Conservation (phyloP, 2,888 invertebrate genomes). For the Pachydiplax longipennis region DNA sequence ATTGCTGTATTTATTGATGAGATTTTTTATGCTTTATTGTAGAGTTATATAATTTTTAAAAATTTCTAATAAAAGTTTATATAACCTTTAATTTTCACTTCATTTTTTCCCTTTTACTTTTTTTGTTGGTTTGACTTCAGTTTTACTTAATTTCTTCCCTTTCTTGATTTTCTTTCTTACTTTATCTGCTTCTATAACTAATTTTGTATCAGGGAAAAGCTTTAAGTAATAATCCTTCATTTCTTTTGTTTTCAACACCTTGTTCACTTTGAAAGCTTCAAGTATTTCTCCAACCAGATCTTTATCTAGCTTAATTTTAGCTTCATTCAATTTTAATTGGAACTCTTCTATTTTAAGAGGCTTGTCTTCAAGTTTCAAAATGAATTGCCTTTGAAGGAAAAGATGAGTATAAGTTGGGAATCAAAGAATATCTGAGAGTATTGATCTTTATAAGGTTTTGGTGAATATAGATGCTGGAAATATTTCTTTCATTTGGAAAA, state of each 20-base stretch:
- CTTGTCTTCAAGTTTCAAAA: constrained; percentile 51
- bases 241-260: constrained; percentile 55
- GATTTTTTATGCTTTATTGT: too few relatives aligned
- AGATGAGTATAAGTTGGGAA: neutral
- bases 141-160: constrained; percentile 45
- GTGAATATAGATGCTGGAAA: too few relatives aligned
- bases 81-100: too few relatives aligned
- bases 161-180: constrained; percentile 51
- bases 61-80: neutral
- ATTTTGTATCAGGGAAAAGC: constrained; percentile 60
- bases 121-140: neutral
- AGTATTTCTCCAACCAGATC: constrained; percentile 57
- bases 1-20: neutral
- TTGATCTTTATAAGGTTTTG: too few relatives aligned
- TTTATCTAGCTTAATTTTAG: constrained; percentile 57
- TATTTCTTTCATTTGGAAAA: too few relatives aligned
- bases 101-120: too few relatives aligned
- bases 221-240: constrained; percentile 59
- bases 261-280: constrained; percentile 57
- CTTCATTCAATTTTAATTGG: constrained; percentile 53
- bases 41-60: neutral
- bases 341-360: constrained; percentile 54
- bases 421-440: too few relatives aligned
- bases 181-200: constrained; percentile 54
- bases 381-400: constrained; percentile 47